Base-by-base conservation (phyloP, 2,888 invertebrate species). In the Trachelus troglodyta region DNA sequence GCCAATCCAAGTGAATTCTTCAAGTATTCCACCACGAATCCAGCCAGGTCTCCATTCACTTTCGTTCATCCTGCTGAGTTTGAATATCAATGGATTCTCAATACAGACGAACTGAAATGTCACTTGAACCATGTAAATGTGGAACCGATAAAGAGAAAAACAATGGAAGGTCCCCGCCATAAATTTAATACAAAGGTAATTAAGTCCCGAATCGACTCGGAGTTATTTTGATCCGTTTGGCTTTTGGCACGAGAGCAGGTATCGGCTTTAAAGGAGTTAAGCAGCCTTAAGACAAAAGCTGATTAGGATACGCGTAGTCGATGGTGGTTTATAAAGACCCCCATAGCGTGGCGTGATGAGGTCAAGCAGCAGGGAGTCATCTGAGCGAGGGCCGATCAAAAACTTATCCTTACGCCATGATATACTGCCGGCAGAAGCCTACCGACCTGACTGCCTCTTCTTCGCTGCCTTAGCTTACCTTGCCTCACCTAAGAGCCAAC, bases 271-370 rank as follows among this genome's bases (percentile, higher is more conserved):
- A 34, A 37, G 35, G 34, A 74, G 23, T 74, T 35, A 30, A 34
- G 74, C 74, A 35, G 74, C n/a, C 34, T 85, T 87, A 85, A 89
- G 87, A 90, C 89, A 90, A 89, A 90, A 89, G 90, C 86, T 88
- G 90, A 90, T 90, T 89, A 89, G 90, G 87, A 88, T 85, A 85
- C 87, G 82, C 83, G 85, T 82, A 85, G 86, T 86, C 84, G 87
- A 89, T 86, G 86, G 82, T 86, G 87, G 87, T 86, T 87, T 87
- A 88, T 87, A 89, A 86, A 89, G 90, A 90, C 90, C 90, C 90
- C 90, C 88, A 90, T 89, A 86, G 90, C 87, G 90, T 87, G 82
- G 89, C 87, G 87, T 90, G 90, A 90, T 90, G 90, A 90, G 90
- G 90, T 90, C 90, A 90, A 90, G 83, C 90, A 89, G 89, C 90